Conservation (phyloP, 2,113 vertebrate genomes). For the Pterocles orientalis region DNA sequence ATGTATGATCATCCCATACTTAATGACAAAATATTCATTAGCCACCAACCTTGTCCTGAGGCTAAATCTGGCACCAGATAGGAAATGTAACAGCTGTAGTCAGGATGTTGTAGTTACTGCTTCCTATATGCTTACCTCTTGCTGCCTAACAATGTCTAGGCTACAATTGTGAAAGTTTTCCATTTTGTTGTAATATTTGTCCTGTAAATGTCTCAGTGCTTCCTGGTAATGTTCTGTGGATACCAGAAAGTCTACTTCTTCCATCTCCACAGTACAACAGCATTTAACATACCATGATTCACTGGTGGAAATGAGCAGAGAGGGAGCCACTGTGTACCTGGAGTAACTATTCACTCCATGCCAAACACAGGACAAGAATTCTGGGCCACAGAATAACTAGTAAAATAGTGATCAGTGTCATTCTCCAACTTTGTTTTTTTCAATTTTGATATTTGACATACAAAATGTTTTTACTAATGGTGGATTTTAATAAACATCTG, state of each 20-base stretch:
- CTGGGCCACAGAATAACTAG: neutral
- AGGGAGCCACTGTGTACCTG: neutral
- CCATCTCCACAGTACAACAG: neutral
- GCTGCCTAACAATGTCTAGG: neutral
- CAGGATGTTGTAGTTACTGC: neutral
- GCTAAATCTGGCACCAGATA: neutral
- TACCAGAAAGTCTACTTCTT: neutral
- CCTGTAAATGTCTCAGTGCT: neutral
- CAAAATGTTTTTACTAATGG: neutral
- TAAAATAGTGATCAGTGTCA: neutral
- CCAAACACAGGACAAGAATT: neutral
- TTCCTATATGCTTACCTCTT: neutral
- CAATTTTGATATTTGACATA: neutral
- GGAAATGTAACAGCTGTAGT: neutral
- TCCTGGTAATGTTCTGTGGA: neutral
- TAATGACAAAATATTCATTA: neutral
- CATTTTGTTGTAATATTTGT: neutral
- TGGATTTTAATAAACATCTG: neutral
- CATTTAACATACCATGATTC: neutral
- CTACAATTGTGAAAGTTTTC: neutral
- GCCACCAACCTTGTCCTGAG: neutral
- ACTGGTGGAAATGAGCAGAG: neutral
- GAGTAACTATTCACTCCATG: neutral
- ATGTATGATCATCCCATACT: neutral
- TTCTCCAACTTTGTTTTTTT: neutral